These are phyloP conservation scores for Chloropsis hardwickii DNA, from an alignment of 2,113 vertebrate genomes.

Conservation along the genomic window DNA sequence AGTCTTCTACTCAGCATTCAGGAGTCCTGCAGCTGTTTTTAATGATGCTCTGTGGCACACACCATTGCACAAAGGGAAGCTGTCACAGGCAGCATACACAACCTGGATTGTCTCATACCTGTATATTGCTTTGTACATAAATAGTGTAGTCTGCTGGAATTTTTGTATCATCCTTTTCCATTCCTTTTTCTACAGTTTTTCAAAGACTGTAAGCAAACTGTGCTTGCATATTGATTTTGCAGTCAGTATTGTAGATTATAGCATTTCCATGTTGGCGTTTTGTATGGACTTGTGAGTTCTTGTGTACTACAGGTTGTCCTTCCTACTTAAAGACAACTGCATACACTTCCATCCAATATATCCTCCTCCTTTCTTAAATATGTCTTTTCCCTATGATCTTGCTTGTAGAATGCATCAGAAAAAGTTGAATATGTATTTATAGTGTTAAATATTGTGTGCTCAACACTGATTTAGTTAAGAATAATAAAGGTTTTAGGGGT, in stretches of 20 bases:
- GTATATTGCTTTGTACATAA: constrained; percentile 39
- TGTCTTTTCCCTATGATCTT: not conserved
- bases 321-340: not conserved
- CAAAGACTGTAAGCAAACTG: not conserved
- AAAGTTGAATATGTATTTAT: constrained; percentile 45
- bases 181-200: constrained; percentile 27
- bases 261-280: not conserved
- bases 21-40: not conserved
- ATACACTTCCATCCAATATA: not conserved
- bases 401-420: constrained; percentile 41
- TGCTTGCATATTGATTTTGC: constrained; percentile 35
- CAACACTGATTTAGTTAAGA: constrained; percentile 40
- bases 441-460: constrained; percentile 50
- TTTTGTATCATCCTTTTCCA: constrained; percentile 8
- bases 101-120: not conserved
- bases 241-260: not conserved
- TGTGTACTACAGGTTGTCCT: not conserved
- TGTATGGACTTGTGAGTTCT: not conserved
- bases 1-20: not conserved
- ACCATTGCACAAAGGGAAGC: not conserved
- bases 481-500: constrained; percentile 45
- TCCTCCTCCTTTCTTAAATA: not conserved
- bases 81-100: not conserved
- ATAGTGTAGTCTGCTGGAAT: not conserved
- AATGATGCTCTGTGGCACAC: not conserved